phyloP scores from a whole-genome alignment of 2,797 vertebrate genomes.

The Hyperoplus lanceolatus region DNA sequence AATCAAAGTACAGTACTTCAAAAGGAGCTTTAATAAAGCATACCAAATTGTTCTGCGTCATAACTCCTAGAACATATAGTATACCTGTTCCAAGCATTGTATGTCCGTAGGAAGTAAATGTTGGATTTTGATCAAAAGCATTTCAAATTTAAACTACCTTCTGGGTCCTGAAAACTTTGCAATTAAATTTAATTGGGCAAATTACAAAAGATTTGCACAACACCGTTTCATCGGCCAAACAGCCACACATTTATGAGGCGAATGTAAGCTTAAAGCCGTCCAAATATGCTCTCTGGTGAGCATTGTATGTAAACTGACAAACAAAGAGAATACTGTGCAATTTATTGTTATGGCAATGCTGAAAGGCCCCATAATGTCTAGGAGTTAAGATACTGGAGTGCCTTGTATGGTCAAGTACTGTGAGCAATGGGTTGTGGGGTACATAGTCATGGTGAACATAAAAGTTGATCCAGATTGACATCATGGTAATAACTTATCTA shows the following conservation, averaged over 20 bases:
- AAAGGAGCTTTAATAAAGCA: background rate
- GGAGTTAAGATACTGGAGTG: background rate
- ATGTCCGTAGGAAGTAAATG: background rate
- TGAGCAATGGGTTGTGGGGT: background rate
- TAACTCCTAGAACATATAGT: background rate
- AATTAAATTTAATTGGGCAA: conserved; percentile 48
- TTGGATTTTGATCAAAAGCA: conserved; percentile 43
- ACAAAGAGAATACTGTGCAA: background rate
- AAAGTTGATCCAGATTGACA: background rate
- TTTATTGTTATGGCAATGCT: background rate
- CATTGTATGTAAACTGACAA: background rate
- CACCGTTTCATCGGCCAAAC: conserved; percentile 13
- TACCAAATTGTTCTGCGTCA: conserved; percentile 1
- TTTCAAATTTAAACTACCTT: conserved; percentile 13
- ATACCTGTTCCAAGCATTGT: background rate
- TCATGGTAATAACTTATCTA: background rate
- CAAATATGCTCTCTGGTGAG: conserved; percentile 1
- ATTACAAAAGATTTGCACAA: conserved; percentile 51
- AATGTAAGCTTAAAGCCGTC: conserved; percentile 2
- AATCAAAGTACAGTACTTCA: background rate
- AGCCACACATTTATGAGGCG: background rate
- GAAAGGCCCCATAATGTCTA: conserved; percentile 1
- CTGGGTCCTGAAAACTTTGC: conserved; percentile 6
- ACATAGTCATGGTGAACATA: background rate
- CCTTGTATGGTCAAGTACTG: background rate